Base-by-base conservation (phyloP, 30 jellyfish, hydroid and myxozoan genomes). In the Chrysaora quinquecirrha region DNA sequence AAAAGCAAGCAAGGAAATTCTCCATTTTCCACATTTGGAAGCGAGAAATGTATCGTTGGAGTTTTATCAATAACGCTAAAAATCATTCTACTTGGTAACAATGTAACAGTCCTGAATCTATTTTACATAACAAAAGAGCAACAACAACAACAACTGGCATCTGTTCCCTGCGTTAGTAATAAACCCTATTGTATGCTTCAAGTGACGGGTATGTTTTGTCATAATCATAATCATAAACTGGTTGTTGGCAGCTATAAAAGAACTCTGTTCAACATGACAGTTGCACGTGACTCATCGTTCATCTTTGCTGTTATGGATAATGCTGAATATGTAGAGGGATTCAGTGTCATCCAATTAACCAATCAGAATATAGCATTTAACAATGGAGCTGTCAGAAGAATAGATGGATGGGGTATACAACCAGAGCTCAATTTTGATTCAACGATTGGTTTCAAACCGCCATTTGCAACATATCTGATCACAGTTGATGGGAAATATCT, bases 311-410 rank as follows among this genome's bases (percentile, higher is more conserved):
- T 82, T 58, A 50, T 69, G 56, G 80, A 70, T 63, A 27, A 30
- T 19, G 29, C 73, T 9, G 10, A 4, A 20, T 48, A 68, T 63
- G 74, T 82, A n/a, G 85, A 82, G 58, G 92, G 92, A n/a, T 82
- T 82, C 85, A 82, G 92, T 34, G 92, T 73, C 22, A n/a, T 61
- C 7, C 92, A 82, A 35, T 21, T 33, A 25, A 14, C 73, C 77
- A 60, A 30, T 24, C 78, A 70, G 64, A 19, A 16, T 48, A 1
- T 80, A 25, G 19, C 64, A 29, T 32, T 65, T 25, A 48, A 32
- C 0, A 32, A 22, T 21, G 34, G 30, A 1, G 22, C n/a, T 10
- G 11, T 11, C 34, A 69, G 30, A 1, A 31, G 92, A 19, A 23
- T 82, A 3, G 92, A 82, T 54, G 82, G 82, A 29, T 82, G 92